A percentile compares a stretch with the other conserved stretches of the same genome.
These are phyloP conservation scores for Tipula lateralis DNA, from an alignment of 2,888 invertebrate species.

Conservation along the genomic window DNA sequence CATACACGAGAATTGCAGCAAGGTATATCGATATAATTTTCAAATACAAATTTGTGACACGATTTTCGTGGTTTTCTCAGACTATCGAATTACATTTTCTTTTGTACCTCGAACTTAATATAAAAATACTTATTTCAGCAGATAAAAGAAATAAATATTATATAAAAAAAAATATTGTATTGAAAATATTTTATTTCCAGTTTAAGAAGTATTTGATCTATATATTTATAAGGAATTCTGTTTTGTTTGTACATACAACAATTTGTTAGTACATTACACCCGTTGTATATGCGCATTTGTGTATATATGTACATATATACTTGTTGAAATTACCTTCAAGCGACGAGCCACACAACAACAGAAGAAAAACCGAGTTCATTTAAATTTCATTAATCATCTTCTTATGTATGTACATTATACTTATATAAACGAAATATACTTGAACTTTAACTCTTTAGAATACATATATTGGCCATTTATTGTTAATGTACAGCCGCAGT, in stretches of 20 bases:
- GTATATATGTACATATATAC: neutral
- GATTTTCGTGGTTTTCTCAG: slow-evolving; percentile 31
- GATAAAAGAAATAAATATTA: slow-evolving; percentile 3
- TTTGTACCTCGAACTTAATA: neutral
- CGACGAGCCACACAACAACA: neutral
- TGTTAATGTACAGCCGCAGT: neutral
- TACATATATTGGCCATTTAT: slow-evolving; percentile 24
- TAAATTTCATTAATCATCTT: slow-evolving; percentile 19
- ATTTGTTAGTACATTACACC: slow-evolving; percentile 1
- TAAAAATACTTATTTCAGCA: slow-evolving; percentile 2
- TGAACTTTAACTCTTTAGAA: slow-evolving; percentile 11
- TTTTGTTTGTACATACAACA: neutral
- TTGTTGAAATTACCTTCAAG: slow-evolving; percentile 24
- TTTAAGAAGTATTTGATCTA: slow-evolving; percentile 11
- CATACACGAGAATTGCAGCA: neutral
- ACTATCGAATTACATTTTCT: slow-evolving; percentile 26
- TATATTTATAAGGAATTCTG: neutral
- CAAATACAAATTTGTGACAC: slow-evolving; percentile 29
- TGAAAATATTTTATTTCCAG: slow-evolving; percentile 11
- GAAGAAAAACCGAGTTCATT: neutral
- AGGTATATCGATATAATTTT: neutral
- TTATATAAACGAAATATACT: neutral
- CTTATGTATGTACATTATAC: neutral
- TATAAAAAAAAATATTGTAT: neutral
- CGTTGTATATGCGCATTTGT: neutral